Evolutionary conservation across 2,888 invertebrate species (phyloP).

Genomic region (Parasteatoda lunata): DNA sequence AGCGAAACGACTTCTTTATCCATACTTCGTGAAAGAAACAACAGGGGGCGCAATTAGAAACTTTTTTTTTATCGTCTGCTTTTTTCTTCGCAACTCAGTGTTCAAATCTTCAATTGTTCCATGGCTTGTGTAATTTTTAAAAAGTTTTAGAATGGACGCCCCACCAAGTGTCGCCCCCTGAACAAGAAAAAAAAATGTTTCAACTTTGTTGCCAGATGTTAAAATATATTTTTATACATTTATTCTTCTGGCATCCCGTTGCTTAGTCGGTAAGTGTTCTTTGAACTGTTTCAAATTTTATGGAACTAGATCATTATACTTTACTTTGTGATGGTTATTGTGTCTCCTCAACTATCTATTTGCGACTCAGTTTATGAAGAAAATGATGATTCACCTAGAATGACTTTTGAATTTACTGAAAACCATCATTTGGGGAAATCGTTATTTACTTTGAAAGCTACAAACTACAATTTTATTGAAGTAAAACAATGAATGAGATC

Average conservation of each 20-base stretch:
- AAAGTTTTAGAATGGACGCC: not conserved
- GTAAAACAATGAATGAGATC: no score
- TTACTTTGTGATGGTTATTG: not conserved
- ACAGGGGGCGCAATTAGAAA: constrained; percentile 49
- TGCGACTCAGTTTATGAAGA: no score
- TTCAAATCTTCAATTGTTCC: not conserved
- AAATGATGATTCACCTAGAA: no score
- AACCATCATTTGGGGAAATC: no score
- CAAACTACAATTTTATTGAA: no score
- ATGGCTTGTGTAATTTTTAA: constrained; percentile 1
- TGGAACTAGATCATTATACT: not conserved
- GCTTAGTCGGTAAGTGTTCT: constrained; percentile 21
- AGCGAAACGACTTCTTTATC: not conserved
- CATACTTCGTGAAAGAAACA: not conserved
- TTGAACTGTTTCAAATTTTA: constrained; percentile 10
- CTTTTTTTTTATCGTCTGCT: constrained; percentile 26
- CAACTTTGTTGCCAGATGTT: constrained; percentile 47
- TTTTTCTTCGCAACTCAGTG: not conserved
- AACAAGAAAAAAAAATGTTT: not conserved
- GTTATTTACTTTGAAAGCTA: no score
- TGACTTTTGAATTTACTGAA: no score
- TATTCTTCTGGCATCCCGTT: constrained; percentile 26
- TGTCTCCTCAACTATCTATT: no score
- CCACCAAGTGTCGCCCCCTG: not conserved
- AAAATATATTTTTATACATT: constrained; percentile 46